Conservation (phyloP, 1,140 invertebrate genomes). For the Euborellia annulipes region DNA sequence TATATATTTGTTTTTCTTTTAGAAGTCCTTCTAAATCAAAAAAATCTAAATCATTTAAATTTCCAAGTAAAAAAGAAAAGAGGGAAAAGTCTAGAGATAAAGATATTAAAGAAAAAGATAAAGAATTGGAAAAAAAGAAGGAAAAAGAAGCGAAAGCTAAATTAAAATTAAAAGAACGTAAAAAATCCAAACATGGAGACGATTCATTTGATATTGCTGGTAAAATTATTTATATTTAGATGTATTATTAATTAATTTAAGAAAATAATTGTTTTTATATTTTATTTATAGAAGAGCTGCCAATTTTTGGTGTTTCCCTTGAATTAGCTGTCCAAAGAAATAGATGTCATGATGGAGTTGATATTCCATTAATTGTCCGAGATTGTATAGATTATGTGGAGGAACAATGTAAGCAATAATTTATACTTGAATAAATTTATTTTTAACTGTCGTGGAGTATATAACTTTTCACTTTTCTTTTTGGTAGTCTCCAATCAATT, state of each 20-base stretch:
- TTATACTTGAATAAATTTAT: no score
- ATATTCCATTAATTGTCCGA: conserved; percentile 69
- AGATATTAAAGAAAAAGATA: conserved; percentile 43
- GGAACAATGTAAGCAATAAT: conserved; percentile 43
- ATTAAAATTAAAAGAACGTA: conserved; percentile 37
- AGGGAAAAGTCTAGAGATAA: conserved; percentile 67
- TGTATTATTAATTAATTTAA: conserved; percentile 25
- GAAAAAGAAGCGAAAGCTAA: conserved; percentile 46
- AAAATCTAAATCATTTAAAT: conserved; percentile 83
- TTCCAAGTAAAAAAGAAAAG: conserved; percentile 70
- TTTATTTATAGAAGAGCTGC: conserved; percentile 52
- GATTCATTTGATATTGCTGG: conserved; percentile 25
- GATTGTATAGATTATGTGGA: conserved; percentile 86
- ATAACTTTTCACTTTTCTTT: no score
- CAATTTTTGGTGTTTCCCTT: conserved; percentile 81
- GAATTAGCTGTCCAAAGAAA: conserved; percentile 70
- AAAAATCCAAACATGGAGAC: conserved; percentile 22
- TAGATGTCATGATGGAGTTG: conserved; percentile 77
- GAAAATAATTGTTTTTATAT: not conserved
- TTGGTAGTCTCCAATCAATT: no score
- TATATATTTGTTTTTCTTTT: conserved; percentile 18
- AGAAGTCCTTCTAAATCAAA: conserved; percentile 83
- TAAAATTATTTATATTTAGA: conserved; percentile 13
- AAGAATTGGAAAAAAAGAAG: conserved; percentile 38
- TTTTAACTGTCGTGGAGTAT: no score